Conservation (phyloP, 2,797 vertebrate genomes). For the Rhodeus uyekii region DNA sequence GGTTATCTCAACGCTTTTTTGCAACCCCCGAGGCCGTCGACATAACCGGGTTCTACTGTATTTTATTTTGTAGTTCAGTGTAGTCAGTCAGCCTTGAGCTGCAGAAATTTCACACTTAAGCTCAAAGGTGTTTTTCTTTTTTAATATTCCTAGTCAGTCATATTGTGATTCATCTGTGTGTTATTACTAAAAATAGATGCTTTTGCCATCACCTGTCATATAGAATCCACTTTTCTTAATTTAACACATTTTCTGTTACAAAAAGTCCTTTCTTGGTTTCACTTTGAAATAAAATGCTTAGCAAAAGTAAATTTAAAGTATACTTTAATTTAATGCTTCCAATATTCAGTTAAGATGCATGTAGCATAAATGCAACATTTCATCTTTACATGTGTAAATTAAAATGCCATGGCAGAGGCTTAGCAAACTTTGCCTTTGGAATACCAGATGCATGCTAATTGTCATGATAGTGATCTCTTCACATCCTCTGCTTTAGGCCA, state of each 20-base stretch:
- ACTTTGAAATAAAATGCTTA: background rate
- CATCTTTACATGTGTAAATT: background rate
- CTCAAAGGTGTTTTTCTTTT: background rate
- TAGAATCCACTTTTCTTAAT: background rate
- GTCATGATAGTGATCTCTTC: background rate
- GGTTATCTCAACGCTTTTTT: too few species aligned
- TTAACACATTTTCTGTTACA: background rate
- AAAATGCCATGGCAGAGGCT: background rate
- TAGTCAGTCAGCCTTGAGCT: background rate
- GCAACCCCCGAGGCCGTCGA: too few species aligned
- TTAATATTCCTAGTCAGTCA: background rate
- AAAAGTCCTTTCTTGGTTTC: too few species aligned
- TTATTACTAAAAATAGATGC: background rate
- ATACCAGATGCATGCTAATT: background rate
- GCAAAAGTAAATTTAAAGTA: background rate
- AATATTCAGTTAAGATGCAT: background rate
- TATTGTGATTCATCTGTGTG: background rate
- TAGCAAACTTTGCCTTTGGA: background rate
- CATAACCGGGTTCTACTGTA: too few species aligned
- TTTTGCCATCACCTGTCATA: background rate
- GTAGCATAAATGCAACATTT: background rate
- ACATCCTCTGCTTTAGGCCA: background rate
- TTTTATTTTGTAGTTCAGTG: background rate
- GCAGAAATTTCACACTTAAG: background rate
- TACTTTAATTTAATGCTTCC: background rate